phyloP scores from a whole-genome alignment of 2,113 vertebrate species.

The Otocyon megalotis region DNA sequence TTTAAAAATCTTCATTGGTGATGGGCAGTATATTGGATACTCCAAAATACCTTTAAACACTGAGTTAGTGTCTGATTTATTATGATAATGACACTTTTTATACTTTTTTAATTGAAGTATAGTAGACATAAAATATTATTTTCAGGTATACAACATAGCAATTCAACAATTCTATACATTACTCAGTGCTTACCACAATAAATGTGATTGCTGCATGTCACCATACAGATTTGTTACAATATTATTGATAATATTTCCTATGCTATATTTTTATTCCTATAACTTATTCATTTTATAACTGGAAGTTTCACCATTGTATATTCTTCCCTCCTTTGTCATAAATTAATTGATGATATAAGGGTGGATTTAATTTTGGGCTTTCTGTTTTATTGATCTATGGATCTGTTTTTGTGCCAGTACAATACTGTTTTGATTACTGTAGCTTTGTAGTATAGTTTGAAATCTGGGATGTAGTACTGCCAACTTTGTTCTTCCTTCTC shows the following conservation, averaged over 20 bases:
- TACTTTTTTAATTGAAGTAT: neutral
- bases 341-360: neutral
- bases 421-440: neutral
- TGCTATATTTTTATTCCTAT: neutral
- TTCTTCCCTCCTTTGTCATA: neutral
- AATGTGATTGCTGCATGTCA: neutral
- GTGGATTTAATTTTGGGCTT: neutral
- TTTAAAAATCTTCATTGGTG: neutral
- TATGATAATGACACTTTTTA: neutral
- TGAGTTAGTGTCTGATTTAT: neutral
- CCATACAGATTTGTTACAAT: neutral
- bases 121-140: neutral
- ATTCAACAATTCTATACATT: neutral
- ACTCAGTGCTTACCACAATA: neutral
- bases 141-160: neutral
- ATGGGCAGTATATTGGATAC: neutral
- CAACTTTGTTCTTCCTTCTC: neutral
- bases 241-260: neutral
- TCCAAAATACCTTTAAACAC: slow-evolving; percentile 20
- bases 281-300: neutral
- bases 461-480: neutral
- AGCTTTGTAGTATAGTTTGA: neutral
- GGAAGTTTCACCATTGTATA: neutral
- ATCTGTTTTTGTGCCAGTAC: neutral
- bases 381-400: neutral